Evolutionary conservation across 2,113 vertebrate genomes (phyloP).

Genomic region (Etheostoma spectabile): DNA sequence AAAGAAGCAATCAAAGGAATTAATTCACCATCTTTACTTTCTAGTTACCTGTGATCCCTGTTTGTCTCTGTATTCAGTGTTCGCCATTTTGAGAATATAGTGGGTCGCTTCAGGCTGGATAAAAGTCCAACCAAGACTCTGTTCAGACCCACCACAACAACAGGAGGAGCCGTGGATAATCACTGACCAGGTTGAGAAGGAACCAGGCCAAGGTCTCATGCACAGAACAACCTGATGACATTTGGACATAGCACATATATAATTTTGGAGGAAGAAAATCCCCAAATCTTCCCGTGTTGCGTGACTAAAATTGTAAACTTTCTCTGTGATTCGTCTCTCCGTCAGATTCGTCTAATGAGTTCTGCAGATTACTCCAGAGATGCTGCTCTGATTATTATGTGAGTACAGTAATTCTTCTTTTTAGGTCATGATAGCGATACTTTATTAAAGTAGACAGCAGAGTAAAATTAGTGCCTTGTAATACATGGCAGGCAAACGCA

Average conservation of each 20-base stretch:
- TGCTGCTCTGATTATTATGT: slow-evolving; percentile 92
- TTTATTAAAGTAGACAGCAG: background rate
- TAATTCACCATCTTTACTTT: background rate
- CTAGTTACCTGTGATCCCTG: background rate
- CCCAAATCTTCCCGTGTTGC: rapidly evolving
- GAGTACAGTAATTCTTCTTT: slow-evolving; percentile 72
- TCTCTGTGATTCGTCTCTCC: slow-evolving; percentile 82
- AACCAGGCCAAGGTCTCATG: slow-evolving; percentile 88
- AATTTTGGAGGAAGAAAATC: background rate
- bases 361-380: slow-evolving; percentile 92
- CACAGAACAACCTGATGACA: background rate
- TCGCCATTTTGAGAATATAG: slow-evolving; percentile 91
- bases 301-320: background rate
- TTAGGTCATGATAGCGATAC: background rate
- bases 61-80: slow-evolving; percentile 78
- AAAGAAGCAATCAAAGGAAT: background rate
- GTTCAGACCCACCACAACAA: slow-evolving; percentile 67
- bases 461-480: background rate
- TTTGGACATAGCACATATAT: background rate
- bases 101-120: slow-evolving; percentile 88
- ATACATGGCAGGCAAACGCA: background rate
- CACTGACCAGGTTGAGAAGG: slow-evolving; percentile 87
- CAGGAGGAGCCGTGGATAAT: slow-evolving; percentile 92
- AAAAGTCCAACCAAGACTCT: slow-evolving; percentile 86
- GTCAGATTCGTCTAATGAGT: slow-evolving; percentile 96